These are phyloP conservation scores for Ammodytes dubius DNA, from an alignment of 2,113 vertebrate species.

Conservation along the genomic window DNA sequence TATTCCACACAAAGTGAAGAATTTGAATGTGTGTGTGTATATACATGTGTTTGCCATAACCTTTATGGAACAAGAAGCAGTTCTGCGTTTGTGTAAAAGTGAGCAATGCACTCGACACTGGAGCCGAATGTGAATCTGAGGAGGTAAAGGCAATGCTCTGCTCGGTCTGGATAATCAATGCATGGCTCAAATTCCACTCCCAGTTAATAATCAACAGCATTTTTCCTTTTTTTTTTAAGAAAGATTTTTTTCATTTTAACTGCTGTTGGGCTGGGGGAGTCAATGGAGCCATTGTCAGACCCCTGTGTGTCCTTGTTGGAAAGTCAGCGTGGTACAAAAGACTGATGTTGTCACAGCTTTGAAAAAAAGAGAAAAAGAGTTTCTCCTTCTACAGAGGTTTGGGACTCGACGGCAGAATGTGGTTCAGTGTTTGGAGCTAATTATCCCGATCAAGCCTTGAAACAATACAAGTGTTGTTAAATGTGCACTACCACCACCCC, in stretches of 20 bases:
- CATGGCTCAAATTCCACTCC: conserved; percentile 71
- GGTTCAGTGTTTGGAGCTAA: conserved; percentile 10
- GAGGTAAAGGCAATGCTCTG: conserved; percentile 5
- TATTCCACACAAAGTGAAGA: conserved; percentile 48
- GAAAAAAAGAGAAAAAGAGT: conserved; percentile 14
- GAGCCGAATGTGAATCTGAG: conserved; percentile 43
- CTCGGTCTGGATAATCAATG: conserved; percentile 63
- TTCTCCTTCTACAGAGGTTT: conserved; percentile 14
- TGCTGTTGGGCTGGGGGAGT: conserved; percentile 54
- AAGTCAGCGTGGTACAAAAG: conserved; percentile 36
- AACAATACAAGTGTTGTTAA: conserved; percentile 11
- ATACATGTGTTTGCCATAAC: neutral
- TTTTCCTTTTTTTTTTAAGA: conserved; percentile 55
- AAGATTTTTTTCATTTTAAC: conserved; percentile 45
- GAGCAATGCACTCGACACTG: conserved; percentile 16
- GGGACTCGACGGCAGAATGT: neutral
- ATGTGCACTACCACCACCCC: conserved; percentile 1
- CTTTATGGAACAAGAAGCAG: neutral
- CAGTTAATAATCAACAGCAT: conserved; percentile 75
- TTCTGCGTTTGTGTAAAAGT: conserved; percentile 24
- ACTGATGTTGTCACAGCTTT: conserved; percentile 44
- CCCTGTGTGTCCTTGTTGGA: conserved; percentile 29
- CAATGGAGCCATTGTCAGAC: conserved; percentile 76
- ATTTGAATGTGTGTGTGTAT: neutral
- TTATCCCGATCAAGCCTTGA: conserved; percentile 7